Evolutionary conservation across 2,888 invertebrate species (phyloP), one percentile per base, ranked within the genome.

Genomic region (Anorthoa munda): DNA sequence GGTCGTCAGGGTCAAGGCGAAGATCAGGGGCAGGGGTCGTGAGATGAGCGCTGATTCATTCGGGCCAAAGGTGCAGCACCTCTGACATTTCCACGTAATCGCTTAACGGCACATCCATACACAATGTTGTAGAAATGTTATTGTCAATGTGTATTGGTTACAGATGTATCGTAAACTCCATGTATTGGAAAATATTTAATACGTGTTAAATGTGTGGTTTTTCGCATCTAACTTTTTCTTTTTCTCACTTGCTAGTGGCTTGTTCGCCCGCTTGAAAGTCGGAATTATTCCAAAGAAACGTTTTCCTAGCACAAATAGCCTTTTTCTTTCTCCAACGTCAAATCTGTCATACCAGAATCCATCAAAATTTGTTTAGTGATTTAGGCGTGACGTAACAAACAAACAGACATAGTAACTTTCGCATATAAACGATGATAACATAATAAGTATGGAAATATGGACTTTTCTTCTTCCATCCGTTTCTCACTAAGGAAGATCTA

Each of bases 31-130:
- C 89, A 88, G 71, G 82, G 86, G 86, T 90, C 91, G 90, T 88
- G 90, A 85, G 91, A 90, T 88, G 89, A 86, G 86, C 88, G 85
- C 87, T 87, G 85, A 88, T 90, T 89, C 89, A 86, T 86, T 82
- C 87, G 82, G 87, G 88, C 83, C 87, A 88, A 86, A 91, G 90
- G 91, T 90, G 90, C 87, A 70, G 79, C 82, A 89, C 89, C 89
- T 86, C 86, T 89, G 89, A 87, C 87, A 87, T 87, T 86, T 79
- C 70, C 74, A 83, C 81, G 82, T 87, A 86, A 86, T 75, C 83
- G 83, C 75, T 85, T 86, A 86, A 83, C 86, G 87, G 87, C 72
- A 82, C 72, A 66, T 74, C 56, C 80, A 79, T 60, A 79, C 68
- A 86, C 85, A 80, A 79, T 75, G 77, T 79, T 84, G 59, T 59